phyloP scores from a whole-genome alignment of 2,797 vertebrate species.

The Spinus olivaceus region DNA sequence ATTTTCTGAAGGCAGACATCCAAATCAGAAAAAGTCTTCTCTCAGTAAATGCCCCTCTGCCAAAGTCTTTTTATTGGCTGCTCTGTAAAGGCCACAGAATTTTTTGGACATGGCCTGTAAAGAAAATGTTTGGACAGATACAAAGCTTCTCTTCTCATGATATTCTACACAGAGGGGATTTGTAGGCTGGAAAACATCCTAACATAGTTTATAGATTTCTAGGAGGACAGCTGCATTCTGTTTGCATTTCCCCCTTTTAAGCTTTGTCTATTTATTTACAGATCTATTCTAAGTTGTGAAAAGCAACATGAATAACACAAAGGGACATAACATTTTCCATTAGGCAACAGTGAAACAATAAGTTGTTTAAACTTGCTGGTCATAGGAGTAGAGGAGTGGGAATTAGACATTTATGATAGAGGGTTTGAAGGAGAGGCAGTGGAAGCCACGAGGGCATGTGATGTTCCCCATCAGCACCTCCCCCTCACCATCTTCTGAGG shows the following conservation, averaged over 20 bases:
- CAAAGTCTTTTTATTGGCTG: neutral
- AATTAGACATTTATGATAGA: neutral
- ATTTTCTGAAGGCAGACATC: neutral
- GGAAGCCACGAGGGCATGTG: fast-evolving
- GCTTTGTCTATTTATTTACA: neutral
- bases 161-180: neutral
- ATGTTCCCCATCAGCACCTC: neutral
- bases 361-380: neutral
- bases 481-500: neutral
- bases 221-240: neutral
- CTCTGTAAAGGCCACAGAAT: neutral
- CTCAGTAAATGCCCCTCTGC: neutral
- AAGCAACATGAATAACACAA: neutral
- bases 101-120: neutral
- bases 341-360: neutral
- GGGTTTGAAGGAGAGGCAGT: neutral
- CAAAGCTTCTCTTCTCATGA: neutral
- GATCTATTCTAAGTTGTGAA: neutral
- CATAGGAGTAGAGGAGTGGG: neutral
- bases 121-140: neutral
- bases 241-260: neutral
- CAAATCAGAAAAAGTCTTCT: neutral
- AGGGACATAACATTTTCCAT: neutral
- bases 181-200: neutral
- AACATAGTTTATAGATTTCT: neutral